Conservation (phyloP, 2,888 invertebrate species). For the Machimus rusticus region DNA sequence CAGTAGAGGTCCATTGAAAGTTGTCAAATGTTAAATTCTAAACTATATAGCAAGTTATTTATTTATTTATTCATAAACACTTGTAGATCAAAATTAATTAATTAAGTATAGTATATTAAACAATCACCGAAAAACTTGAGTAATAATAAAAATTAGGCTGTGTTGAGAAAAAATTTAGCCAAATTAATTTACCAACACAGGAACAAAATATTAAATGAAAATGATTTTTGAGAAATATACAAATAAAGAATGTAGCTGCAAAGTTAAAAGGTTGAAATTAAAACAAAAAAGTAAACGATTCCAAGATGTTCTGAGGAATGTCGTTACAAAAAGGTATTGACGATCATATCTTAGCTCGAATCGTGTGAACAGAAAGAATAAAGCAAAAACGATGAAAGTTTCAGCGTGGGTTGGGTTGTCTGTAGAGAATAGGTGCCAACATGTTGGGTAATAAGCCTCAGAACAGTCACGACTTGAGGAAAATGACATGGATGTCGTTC, state of each 20-base stretch:
- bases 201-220: background rate
- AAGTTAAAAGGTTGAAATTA: background rate
- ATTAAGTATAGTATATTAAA: too few species aligned
- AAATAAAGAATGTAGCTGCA: background rate
- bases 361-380: background rate
- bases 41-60: too few species aligned
- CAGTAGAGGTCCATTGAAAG: too few species aligned
- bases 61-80: too few species aligned
- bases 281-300: background rate
- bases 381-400: background rate
- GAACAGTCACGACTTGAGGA: background rate
- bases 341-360: background rate
- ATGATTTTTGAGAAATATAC: background rate
- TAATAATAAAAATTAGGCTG: too few species aligned
- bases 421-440: background rate
- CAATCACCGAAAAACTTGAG: too few species aligned
- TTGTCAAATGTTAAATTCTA: too few species aligned
- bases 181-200: too few species aligned
- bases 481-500: background rate
- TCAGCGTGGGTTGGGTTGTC: background rate
- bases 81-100: too few species aligned
- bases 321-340: background rate
- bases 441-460: background rate
- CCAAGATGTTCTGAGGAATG: background rate
- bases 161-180: too few species aligned